These are phyloP conservation scores for Synchiropus splendidus DNA, from an alignment of 2,113 vertebrate species.

Conservation along the genomic window DNA sequence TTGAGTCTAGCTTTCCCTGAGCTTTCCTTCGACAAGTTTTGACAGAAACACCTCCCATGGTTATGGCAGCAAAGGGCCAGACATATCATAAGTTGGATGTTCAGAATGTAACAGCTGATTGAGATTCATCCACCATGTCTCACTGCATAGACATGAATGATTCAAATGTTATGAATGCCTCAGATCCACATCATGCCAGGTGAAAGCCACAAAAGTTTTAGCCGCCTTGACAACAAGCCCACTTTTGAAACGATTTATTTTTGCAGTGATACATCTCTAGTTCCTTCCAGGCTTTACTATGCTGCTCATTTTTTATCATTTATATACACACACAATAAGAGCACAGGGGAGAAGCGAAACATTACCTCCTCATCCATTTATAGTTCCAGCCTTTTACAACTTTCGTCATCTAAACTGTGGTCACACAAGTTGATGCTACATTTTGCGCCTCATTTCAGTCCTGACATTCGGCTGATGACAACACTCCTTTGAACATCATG, in stretches of 20 bases:
- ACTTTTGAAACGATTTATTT: conserved; percentile 1
- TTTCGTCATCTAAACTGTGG: conserved; percentile 25
- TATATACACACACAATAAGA: conserved; percentile 10
- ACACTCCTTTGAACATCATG: conserved; percentile 28
- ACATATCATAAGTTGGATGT: too few relatives aligned
- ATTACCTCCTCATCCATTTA: conserved; percentile 15
- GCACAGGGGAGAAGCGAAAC: background rate
- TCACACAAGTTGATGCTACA: conserved; percentile 14
- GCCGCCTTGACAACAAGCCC: background rate
- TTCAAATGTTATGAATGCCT: background rate
- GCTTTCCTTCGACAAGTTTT: too few relatives aligned
- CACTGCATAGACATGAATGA: too few relatives aligned
- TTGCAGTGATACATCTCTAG: background rate
- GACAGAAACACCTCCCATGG: too few relatives aligned
- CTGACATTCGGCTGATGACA: conserved; percentile 28
- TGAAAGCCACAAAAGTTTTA: background rate
- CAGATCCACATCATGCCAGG: background rate
- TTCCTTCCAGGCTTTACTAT: conserved; percentile 3
- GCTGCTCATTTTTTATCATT: too few relatives aligned
- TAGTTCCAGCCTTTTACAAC: conserved; percentile 18
- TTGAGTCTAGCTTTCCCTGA: too few relatives aligned
- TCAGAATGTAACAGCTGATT: too few relatives aligned
- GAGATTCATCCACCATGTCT: too few relatives aligned
- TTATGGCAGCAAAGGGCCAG: too few relatives aligned
- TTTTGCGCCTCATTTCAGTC: conserved; percentile 25